Conservation (phyloP, 1,140 invertebrate genomes). For the Piezodorus guildinii region DNA sequence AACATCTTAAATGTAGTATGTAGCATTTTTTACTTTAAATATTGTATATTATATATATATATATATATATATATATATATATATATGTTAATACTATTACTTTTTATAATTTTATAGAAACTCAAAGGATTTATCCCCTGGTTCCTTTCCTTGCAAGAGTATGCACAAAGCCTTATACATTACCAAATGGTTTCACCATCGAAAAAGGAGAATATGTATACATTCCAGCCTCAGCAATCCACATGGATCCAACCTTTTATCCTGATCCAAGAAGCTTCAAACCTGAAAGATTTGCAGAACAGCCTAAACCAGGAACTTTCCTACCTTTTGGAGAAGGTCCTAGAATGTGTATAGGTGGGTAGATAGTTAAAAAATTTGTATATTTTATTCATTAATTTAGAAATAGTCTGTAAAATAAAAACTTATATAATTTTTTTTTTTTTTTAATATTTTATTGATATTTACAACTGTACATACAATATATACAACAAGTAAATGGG, state of each 20-base stretch:
- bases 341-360: conserved; percentile 41
- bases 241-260: conserved; percentile 41
- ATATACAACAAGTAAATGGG: no score
- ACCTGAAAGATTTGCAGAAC: conserved; percentile 48
- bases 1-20: no score
- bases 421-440: no score
- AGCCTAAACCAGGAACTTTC: conserved; percentile 34
- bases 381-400: no score
- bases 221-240: conserved; percentile 34
- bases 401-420: no score
- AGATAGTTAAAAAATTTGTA: neutral
- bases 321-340: conserved; percentile 50
- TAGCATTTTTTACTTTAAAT: no score
- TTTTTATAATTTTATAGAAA: neutral
- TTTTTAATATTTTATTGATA: no score
- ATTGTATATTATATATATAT: neutral
- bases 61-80: neutral
- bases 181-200: conserved; percentile 30
- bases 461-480: no score
- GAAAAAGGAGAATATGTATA: conserved; percentile 37
- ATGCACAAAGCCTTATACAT: neutral
- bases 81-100: neutral
- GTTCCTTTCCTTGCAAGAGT: neutral
- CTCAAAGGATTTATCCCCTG: neutral
- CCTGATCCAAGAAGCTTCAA: conserved; percentile 49